Evolutionary conservation across 2,797 vertebrate species (phyloP).

Genomic region (Sebastes elongatus): DNA sequence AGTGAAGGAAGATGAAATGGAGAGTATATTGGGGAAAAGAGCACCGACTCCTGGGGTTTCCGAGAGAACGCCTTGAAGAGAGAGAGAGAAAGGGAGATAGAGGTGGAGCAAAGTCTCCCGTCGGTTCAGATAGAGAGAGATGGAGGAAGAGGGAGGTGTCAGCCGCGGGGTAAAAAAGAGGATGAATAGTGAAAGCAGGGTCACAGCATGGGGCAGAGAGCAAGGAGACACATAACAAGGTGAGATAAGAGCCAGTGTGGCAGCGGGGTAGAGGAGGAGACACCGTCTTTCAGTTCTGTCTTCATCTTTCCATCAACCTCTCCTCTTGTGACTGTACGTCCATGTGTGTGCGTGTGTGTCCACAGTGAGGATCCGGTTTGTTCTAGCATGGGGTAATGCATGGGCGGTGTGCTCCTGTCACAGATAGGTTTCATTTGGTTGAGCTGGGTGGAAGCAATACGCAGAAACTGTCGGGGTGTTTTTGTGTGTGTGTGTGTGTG

Average conservation of each 20-base stretch:
- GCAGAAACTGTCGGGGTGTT: neutral
- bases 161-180: conserved; percentile 38
- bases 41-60: conserved; percentile 23
- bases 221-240: conserved; percentile 53
- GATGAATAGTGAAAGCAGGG: conserved; percentile 57
- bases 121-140: conserved; percentile 12
- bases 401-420: conserved; percentile 33
- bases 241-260: conserved; percentile 48
- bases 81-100: neutral
- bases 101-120: neutral
- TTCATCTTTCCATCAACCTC: conserved; percentile 49
- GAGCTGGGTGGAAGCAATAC: conserved; percentile 36
- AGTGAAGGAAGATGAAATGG: conserved; percentile 32
- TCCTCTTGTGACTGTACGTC: conserved; percentile 4
- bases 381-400: conserved; percentile 32
- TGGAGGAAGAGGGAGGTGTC: conserved; percentile 40
- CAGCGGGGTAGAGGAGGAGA: conserved; percentile 35
- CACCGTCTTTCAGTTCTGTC: conserved; percentile 32
- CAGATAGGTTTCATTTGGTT: conserved; percentile 53
- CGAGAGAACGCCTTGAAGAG: conserved; percentile 13
- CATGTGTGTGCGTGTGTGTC: conserved; percentile 6
- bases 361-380: conserved; percentile 18
- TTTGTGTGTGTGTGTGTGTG: neutral
- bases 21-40: conserved; percentile 2
- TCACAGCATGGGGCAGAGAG: conserved; percentile 56